Base-by-base conservation (phyloP, 37 sponge, comb jelly and placozoan species). In the Petrosia ficiformis region DNA sequence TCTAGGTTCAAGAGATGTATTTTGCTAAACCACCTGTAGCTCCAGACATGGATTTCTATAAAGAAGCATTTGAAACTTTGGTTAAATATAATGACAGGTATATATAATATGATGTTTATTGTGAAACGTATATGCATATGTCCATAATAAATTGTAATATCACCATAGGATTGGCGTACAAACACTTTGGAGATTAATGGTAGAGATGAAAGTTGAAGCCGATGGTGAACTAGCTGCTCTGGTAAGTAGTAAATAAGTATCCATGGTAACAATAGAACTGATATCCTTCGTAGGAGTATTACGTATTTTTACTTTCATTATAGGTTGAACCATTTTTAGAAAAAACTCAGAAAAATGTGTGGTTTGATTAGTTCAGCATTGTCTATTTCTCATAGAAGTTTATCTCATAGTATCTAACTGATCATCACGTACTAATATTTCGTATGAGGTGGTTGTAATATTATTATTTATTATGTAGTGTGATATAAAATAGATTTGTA, bases 1-100 rank as follows among this genome's bases (percentile, higher is more conserved):
- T 44, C 24, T 29, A 92, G 93, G 77, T 92, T 0, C 84, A 84
- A 44, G 89, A 68, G 16, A 92, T 92, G 93, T 88, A 88, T 57
- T 92, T 76, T 88, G 93, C 93, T 39, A 79, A 82, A 22, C 93
- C 93, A 1, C 89, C 93, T n/a, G 59, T 74, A 3, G 26, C 34
- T 39, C 93, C 93, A 19, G 81, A 75, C 39, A 40, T 88, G 14
- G 80, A 72, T 16, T 92, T 92, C 59, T 92, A 70, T 73, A 88
- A 70, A 67, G 93, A 92, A 34, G 77, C 58, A 34, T 78, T 92
- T 35, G 28, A 69, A 22, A 70, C 72, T 30, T 67, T 92, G 32
- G 74, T 88, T 8, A 92, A 88, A 61, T 92, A 80, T 42, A 52
- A 84, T 39, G 93, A 92, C 68, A 73, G 81, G 89, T 88, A 57